A percentile compares a stretch with the other conserved stretches of the same genome.
These are phyloP conservation scores for Linepithema humile DNA, from an alignment of 1,140 invertebrate genomes.

Conservation along the genomic window DNA sequence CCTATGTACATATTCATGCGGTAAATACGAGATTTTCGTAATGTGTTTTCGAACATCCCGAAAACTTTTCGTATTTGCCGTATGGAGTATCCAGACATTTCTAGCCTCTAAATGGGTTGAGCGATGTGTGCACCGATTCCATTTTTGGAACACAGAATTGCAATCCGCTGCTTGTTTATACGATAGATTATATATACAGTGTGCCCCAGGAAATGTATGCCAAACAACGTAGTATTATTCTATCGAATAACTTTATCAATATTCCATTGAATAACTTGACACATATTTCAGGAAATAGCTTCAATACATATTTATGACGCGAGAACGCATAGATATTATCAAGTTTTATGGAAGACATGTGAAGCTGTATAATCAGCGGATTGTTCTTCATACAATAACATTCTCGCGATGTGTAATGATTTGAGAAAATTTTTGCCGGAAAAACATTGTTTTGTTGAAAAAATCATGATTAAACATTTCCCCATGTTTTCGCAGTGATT, in stretches of 20 bases:
- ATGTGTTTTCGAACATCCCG: not conserved
- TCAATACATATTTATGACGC: slow-evolving; percentile 45
- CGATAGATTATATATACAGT: slow-evolving; percentile 26
- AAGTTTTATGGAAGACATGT: not conserved
- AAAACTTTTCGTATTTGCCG: slow-evolving; percentile 34
- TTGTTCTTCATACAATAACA: not conserved
- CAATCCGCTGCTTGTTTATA: slow-evolving; percentile 31
- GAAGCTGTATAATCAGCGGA: not conserved
- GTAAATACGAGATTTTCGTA: not conserved
- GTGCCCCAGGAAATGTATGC: slow-evolving; percentile 18
- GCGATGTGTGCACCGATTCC: slow-evolving; percentile 8
- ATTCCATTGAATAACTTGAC: slow-evolving; percentile 47
- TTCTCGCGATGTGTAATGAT: not conserved
- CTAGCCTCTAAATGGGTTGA: slow-evolving; percentile 2
- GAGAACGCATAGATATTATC: not conserved
- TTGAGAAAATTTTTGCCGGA: not conserved
- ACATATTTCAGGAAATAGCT: slow-evolving; percentile 37
- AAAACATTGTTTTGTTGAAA: not conserved
- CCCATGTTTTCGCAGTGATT: not conserved
- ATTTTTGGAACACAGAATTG: slow-evolving; percentile 35
- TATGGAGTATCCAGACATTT: not conserved
- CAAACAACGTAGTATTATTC: slow-evolving; percentile 23
- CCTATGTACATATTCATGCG: slow-evolving; percentile 6
- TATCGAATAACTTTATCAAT: slow-evolving; percentile 47
- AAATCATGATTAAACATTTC: not conserved